Base-by-base conservation (phyloP, 2,888 invertebrate species). In the Thera britannica region DNA sequence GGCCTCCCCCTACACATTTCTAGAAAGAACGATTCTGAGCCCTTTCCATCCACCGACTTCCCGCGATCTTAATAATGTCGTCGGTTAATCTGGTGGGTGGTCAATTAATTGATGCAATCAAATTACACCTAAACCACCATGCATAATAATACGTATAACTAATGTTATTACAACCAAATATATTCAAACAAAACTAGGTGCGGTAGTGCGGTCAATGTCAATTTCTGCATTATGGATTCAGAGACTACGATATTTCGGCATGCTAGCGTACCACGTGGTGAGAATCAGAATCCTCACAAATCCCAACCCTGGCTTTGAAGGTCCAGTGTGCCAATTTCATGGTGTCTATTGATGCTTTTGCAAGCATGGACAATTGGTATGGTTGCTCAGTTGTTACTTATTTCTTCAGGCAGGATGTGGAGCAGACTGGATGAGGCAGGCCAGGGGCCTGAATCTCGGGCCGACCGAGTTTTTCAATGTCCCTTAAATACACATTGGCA, bases 201-300 rank as follows among this genome's bases (percentile, higher is more conserved):
- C 11, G 12, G 58, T 54, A 8, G 36, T 2, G 44, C 48, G 55
- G 58, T 67, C 67, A 67, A 62, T 67, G 58, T 62, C 55, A 59
- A 49, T 55, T 49, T 55, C 5, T 59, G 59, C 64, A 64, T 64
- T 58, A 64, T 58, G 9, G 58, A 64, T 64, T 58, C 64, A 54
- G 36, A 7, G 23, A 54, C 54, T 57, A 51, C 52, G 12, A 54
- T 44, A 44, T 52, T 52, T 34, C 52, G 52, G 52, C 55, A 38
- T 62, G 48, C 34, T 38, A 12, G 44, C 44, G 9, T 41, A 34
- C 46, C 48, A 34, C 64, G 64, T 58, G 64, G 44, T 2, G 34
- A 35, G 63, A 64, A 64, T 64, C 5, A 12, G 35, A 64, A 64
- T 52, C 9, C 46, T 52, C 44, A 23, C 36, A 52, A 46, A 64